Percentiles rank a stretch among this genome's conserved stretches.
Evolutionary conservation across 2,888 invertebrate species (phyloP).

Genomic region (Seira musarum): DNA sequence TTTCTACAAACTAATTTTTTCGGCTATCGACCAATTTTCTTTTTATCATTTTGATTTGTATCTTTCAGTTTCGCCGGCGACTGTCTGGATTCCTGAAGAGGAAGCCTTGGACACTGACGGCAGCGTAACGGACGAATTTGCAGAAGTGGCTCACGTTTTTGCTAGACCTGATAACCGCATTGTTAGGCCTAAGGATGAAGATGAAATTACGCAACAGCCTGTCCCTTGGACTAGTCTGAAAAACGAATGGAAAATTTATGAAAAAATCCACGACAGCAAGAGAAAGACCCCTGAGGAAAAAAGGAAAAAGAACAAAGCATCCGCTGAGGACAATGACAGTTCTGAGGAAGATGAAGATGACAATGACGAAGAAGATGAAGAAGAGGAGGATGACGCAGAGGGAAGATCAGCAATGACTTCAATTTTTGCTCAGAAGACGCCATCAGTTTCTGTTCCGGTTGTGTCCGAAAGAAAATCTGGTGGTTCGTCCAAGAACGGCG

Average conservation of each 20-base stretch:
- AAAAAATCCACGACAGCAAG: slow-evolving; percentile 42
- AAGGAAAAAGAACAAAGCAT: slow-evolving; percentile 15
- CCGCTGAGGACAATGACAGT: slow-evolving; percentile 20
- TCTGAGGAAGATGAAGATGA: slow-evolving; percentile 29
- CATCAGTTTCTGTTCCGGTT: too few species aligned
- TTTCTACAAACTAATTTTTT: too few species aligned
- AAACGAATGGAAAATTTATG: slow-evolving; percentile 60
- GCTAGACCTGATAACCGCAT: slow-evolving; percentile 56
- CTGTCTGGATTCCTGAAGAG: slow-evolving; percentile 57
- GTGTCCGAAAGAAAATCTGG: too few species aligned
- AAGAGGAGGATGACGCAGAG: slow-evolving; percentile 35
- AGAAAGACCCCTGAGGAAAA: slow-evolving; percentile 17
- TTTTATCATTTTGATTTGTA: background rate
- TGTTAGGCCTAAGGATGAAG: slow-evolving; percentile 48
- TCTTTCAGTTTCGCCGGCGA: slow-evolving; percentile 39
- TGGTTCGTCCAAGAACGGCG: too few species aligned
- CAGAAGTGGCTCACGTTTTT: slow-evolving; percentile 56
- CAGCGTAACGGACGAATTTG: slow-evolving; percentile 59
- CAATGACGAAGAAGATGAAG: slow-evolving; percentile 37
- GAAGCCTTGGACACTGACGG: slow-evolving; percentile 42
- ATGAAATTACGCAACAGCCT: slow-evolving; percentile 52
- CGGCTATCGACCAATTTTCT: too few species aligned
- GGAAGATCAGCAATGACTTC: background rate
- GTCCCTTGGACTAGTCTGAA: slow-evolving; percentile 57
- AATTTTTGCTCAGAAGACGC: background rate